These are phyloP conservation scores for Mimas tiliae DNA, from an alignment of 2,888 invertebrate species.

Conservation along the genomic window DNA sequence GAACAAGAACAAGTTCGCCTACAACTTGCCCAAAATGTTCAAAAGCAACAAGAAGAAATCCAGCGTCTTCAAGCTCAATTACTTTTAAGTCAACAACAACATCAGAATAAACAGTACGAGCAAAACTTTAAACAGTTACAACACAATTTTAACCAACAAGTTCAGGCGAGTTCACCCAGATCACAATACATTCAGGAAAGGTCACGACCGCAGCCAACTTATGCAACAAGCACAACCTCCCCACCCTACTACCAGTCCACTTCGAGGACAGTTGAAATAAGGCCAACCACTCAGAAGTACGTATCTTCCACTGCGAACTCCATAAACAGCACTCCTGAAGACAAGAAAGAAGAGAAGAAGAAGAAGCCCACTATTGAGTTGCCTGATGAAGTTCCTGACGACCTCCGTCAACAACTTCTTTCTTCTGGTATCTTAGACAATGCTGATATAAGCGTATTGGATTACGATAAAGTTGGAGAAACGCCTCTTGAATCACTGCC, in stretches of 20 bases:
- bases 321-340: conserved; percentile 70
- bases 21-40: conserved; percentile 75
- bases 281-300: conserved; percentile 80
- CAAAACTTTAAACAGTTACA: conserved; percentile 49
- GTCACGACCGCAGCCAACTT: conserved; percentile 62
- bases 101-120: conserved; percentile 41
- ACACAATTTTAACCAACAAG: conserved; percentile 57
- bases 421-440: conserved; percentile 94
- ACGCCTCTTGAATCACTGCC: conserved; percentile 92
- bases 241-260: conserved; percentile 73
- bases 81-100: conserved; percentile 67
- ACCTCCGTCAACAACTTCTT: conserved; percentile 91
- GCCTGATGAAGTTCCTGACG: conserved; percentile 95
- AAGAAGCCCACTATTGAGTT: conserved; percentile 84
- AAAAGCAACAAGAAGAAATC: conserved; percentile 82
- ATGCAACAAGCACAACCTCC: conserved; percentile 61
- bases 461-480: conserved; percentile 95
- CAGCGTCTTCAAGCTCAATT: conserved; percentile 76
- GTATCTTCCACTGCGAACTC: conserved; percentile 78
- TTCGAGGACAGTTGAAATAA: conserved; percentile 76
- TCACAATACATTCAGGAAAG: conserved; percentile 74
- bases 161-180: conserved; percentile 64
- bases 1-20: conserved; percentile 74
- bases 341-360: conserved; percentile 82
- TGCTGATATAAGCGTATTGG: conserved; percentile 93